Conservation (phyloP, 1,140 invertebrate genomes). For the Galendromus occidentalis region DNA sequence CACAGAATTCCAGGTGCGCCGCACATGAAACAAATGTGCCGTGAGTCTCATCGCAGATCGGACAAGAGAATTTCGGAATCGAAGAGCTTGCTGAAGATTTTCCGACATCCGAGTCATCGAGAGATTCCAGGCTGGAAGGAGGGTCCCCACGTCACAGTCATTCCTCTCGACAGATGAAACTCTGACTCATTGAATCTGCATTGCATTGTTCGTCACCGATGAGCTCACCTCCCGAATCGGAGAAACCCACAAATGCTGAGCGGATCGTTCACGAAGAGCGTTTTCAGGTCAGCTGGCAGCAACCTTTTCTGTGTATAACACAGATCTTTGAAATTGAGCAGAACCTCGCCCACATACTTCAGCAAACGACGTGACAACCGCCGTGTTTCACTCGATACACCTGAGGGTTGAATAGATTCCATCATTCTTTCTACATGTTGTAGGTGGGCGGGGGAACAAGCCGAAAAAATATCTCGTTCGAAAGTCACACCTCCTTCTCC, state of each 20-base stretch:
- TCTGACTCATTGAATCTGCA: no score
- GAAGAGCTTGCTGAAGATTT: background rate
- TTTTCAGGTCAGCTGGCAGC: slow-evolving; percentile 1
- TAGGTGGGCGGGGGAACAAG: background rate
- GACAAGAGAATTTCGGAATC: background rate
- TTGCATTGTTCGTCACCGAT: no score
- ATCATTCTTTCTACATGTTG: no score
- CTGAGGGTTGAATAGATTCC: background rate
- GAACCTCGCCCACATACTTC: background rate
- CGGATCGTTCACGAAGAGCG: background rate
- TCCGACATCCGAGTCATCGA: background rate
- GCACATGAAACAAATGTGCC: background rate
- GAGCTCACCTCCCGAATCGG: background rate
- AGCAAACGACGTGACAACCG: background rate
- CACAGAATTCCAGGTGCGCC: background rate
- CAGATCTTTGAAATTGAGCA: background rate
- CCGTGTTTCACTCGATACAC: background rate
- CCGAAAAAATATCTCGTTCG: background rate
- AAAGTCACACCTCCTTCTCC: background rate
- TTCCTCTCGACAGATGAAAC: no score
- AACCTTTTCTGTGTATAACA: background rate
- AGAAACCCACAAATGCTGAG: background rate
- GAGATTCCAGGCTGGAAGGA: background rate
- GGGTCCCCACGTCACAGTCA: no score
- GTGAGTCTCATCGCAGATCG: background rate